These are phyloP conservation scores for Halichondria panicea DNA, from an alignment of 37 sponge, comb jelly and placozoan species.

Conservation along the genomic window DNA sequence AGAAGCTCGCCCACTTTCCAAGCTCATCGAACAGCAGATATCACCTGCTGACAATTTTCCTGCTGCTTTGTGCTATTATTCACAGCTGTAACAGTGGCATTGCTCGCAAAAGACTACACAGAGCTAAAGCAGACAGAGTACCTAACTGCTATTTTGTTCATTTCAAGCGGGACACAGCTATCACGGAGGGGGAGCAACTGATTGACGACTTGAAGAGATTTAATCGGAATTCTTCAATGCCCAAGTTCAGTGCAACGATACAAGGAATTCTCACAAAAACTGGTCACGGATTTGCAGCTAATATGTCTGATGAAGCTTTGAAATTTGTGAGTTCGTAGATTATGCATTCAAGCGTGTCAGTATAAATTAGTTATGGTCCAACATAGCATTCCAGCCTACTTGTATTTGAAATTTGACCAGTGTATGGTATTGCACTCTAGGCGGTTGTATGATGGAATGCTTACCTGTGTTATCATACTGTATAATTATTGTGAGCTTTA, in stretches of 20 bases:
- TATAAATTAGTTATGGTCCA: not conserved
- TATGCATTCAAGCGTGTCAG: not conserved
- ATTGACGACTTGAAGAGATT: not conserved
- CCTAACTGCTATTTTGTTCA: slow-evolving; percentile 38
- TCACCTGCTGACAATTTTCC: no score
- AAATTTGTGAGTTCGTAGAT: slow-evolving; percentile 23
- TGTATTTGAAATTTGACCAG: no score
- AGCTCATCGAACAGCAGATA: no score
- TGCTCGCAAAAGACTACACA: not conserved
- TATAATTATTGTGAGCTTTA: no score
- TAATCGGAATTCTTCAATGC: not conserved
- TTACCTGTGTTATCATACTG: no score
- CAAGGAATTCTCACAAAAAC: slow-evolving; percentile 8
- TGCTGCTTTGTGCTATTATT: no score
- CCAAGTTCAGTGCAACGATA: slow-evolving; percentile 16
- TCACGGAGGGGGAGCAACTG: slow-evolving; percentile 32
- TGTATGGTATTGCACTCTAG: no score
- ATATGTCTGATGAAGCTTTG: slow-evolving; percentile 33
- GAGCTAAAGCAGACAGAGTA: slow-evolving; percentile 21
- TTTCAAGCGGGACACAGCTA: not conserved
- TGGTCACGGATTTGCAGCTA: slow-evolving; percentile 52
- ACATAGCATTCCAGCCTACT: not conserved
- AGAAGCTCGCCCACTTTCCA: no score
- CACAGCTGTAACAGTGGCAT: no score
- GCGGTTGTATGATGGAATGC: no score